phyloP scores from a whole-genome alignment of 2,888 invertebrate species.

The Netelia fuscicornis region DNA sequence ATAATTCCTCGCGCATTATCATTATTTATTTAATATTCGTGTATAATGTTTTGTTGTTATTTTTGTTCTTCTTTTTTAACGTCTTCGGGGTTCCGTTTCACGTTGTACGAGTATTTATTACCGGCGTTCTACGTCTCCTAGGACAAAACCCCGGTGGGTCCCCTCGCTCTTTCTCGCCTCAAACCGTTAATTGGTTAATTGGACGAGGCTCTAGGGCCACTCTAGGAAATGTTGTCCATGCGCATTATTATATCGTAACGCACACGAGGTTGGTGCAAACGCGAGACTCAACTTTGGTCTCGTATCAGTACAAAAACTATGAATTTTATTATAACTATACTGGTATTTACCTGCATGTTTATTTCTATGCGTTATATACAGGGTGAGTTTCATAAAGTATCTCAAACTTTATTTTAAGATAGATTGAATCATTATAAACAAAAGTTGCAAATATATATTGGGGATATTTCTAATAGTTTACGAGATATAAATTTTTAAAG shows the following conservation, averaged over 20 bases:
- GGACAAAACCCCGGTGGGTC: neutral
- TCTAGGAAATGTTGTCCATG: constrained; percentile 4
- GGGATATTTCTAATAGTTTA: no score
- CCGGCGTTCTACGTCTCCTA: neutral
- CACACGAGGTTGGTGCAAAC: neutral
- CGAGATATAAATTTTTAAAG: no score
- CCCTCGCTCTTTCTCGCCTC: neutral
- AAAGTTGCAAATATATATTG: no score
- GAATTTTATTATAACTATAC: neutral
- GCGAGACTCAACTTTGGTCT: constrained; percentile 15
- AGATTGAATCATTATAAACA: no score
- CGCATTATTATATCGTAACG: constrained; percentile 7
- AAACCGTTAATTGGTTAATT: constrained; percentile 40
- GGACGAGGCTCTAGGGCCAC: constrained; percentile 3
- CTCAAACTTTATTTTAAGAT: no score
- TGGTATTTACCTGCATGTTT: neutral
- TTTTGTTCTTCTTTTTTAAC: constrained; percentile 22
- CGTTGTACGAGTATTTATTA: neutral
- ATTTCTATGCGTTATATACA: constrained; percentile 6
- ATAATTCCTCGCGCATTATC: neutral
- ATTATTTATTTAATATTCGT: constrained; percentile 21
- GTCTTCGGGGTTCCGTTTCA: constrained; percentile 1
- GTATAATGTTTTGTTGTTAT: neutral
- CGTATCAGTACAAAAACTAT: neutral
- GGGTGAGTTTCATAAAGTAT: no score